Evolutionary conservation across 1,140 invertebrate genomes (phyloP).

Genomic region (Aradophagus sp.): DNA sequence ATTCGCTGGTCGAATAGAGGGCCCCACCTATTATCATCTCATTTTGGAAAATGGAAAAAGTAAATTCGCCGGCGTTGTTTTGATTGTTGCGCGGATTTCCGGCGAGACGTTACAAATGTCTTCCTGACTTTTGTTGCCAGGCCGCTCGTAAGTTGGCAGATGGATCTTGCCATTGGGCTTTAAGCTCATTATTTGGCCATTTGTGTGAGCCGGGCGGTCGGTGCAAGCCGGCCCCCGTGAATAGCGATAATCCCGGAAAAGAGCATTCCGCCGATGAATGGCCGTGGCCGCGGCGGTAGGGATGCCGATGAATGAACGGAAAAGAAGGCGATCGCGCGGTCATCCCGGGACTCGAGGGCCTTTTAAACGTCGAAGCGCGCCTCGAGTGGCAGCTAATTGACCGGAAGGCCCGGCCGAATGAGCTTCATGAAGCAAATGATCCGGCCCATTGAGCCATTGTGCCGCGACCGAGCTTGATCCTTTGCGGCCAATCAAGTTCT

Average conservation of each 20-base stretch:
- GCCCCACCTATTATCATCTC: background rate
- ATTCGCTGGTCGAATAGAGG: too few relatives aligned
- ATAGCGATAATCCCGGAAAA: slow-evolving; percentile 31
- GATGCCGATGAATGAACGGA: slow-evolving; percentile 38
- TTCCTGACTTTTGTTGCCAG: slow-evolving; percentile 45
- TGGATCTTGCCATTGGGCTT: slow-evolving; percentile 38
- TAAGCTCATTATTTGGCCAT: slow-evolving; percentile 44
- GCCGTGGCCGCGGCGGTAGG: slow-evolving; percentile 20
- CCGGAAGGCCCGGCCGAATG: slow-evolving; percentile 34
- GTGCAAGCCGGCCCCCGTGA: background rate
- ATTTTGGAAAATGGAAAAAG: slow-evolving; percentile 5
- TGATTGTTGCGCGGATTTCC: slow-evolving; percentile 27
- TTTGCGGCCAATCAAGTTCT: slow-evolving; percentile 20
- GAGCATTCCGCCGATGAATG: slow-evolving; percentile 40
- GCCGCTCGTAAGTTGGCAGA: slow-evolving; percentile 23
- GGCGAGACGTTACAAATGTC: slow-evolving; percentile 31
- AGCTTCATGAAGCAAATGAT: slow-evolving; percentile 48
- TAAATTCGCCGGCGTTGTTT: slow-evolving; percentile 20
- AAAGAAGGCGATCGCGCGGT: too few relatives aligned
- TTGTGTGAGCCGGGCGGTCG: slow-evolving; percentile 37
- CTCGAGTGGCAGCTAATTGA: slow-evolving; percentile 49
- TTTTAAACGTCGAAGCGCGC: slow-evolving; percentile 16
- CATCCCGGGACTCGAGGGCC: slow-evolving; percentile 3
- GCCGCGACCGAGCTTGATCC: slow-evolving; percentile 14
- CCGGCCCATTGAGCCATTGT: slow-evolving; percentile 32